A percentile compares a stretch with the other conserved stretches of the same genome.
Conservation (phyloP, 2,888 invertebrate genomes). For the Augiades crinisus region DNA sequence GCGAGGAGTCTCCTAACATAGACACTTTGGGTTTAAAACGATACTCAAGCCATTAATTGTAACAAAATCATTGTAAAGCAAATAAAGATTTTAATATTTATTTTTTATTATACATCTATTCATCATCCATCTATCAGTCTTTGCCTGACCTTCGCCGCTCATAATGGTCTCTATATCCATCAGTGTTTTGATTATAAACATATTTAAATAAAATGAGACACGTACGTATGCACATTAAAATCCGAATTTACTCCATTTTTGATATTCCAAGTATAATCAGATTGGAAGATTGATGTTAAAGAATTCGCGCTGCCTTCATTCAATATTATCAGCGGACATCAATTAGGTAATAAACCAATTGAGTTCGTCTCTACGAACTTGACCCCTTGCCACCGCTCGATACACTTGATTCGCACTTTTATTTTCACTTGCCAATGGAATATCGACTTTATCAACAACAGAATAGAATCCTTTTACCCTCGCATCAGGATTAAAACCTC, state of each 20-base stretch:
- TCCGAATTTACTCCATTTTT: not conserved
- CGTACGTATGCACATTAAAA: too few species aligned
- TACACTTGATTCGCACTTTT: constrained; percentile 6
- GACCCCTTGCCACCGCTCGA: constrained; percentile 47
- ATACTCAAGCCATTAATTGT: too few species aligned
- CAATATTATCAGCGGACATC: constrained; percentile 41
- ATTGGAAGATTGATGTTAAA: not conserved
- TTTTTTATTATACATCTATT: too few species aligned
- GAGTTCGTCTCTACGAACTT: constrained; percentile 56
- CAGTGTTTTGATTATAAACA: too few species aligned
- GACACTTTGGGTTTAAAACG: too few species aligned
- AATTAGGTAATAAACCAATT: constrained; percentile 53
- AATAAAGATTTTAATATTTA: too few species aligned
- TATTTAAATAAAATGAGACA: too few species aligned
- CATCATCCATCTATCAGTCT: too few species aligned
- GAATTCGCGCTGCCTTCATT: constrained; percentile 27
- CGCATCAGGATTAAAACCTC: not conserved
- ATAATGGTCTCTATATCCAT: too few species aligned
- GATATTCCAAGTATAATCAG: not conserved
- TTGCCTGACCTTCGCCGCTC: too few species aligned
- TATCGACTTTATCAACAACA: constrained; percentile 1
- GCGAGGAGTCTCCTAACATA: too few species aligned
- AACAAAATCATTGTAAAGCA: too few species aligned
- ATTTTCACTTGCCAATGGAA: constrained; percentile 3
- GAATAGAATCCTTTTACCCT: constrained; percentile 10